Evolutionary conservation across 2,113 vertebrate genomes (phyloP), one percentile per base, ranked within the genome.

Genomic region (Leptocoma aspasia): DNA sequence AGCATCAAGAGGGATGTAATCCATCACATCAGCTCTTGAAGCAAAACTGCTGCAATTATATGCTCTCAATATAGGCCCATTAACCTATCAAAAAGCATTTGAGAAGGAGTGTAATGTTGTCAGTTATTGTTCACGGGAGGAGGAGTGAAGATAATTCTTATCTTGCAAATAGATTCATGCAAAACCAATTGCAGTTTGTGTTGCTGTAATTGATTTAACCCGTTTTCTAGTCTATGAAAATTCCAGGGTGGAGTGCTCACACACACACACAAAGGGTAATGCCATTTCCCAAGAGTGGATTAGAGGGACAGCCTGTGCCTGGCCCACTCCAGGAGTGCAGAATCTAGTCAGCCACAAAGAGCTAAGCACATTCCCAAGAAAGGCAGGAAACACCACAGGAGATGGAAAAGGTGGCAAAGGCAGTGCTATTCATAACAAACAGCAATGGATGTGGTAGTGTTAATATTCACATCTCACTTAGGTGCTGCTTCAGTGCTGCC

Each of bases 71-170:
- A 86, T 42, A 41, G 60, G 60, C 82, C 94, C 90, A 94, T 96
- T 97, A 96, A 95, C 93, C 96, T 96, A 95, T 96, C 95, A 95
- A 86, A 93, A 86, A 90, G 65, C 76, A 78, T 96, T 97, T 90
- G 88, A 88, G 90, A 83, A 88, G 88, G 90, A 57, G 72, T 81
- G 76, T 84, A 89, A 93, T 64, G 82, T 45, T 96, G 93, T 95
- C 93, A 90, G 82, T 92, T 86, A 93, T 80, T 93, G 94, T 96
- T 94, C 94, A 94, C 5, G 0, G 50, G 63, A 39, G 89, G 61
- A 97, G 61, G 56, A 90, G 44, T 71, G 88, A 80, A 93, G 96
- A 95, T 95, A 96, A 96, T 82, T 81, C 90, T 96, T 96, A 93
- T 92, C 94, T 96, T 64, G 53, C 27, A 56, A 72, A 94, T 13